Conservation (phyloP, 2,888 invertebrate species). For the Tipula confusa region DNA sequence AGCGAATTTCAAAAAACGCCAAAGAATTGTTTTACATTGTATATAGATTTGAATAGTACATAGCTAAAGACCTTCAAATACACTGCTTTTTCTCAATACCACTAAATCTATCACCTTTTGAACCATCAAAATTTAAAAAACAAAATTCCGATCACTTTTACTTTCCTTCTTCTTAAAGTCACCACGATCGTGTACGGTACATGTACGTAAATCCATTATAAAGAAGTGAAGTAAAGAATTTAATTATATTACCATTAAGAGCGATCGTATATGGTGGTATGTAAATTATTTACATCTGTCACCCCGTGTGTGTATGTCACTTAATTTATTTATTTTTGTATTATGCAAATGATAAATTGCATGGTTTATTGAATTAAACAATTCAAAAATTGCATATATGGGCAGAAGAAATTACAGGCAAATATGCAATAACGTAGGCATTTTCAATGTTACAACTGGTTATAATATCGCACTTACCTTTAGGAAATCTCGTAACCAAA, state of each 20-base stretch:
- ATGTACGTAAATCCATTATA: not conserved
- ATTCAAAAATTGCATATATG: not conserved
- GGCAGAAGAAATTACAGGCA: not conserved
- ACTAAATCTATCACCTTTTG: not conserved
- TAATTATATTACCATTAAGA: not conserved
- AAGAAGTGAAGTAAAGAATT: constrained; percentile 3
- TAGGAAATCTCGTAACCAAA: constrained; percentile 82
- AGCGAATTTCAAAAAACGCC: not conserved
- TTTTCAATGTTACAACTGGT: not conserved
- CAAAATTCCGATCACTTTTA: not conserved
- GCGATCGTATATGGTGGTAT: not conserved
- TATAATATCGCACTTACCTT: constrained; percentile 55
- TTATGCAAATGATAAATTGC: not conserved
- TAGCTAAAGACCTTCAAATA: not conserved
- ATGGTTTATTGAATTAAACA: constrained; percentile 12
- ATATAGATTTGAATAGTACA: not conserved
- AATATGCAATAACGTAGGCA: not conserved
- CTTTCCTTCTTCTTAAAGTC: not conserved
- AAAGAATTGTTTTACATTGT: not conserved
- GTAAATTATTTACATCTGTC: not conserved
- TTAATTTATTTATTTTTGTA: not conserved
- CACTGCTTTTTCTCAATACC: not conserved
- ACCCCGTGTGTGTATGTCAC: not conserved
- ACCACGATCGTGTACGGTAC: not conserved
- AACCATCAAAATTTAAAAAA: not conserved